Evolutionary conservation across 2,113 vertebrate species (phyloP), one percentile per base, ranked within the genome.

Genomic region (Toxotes chatareus): DNA sequence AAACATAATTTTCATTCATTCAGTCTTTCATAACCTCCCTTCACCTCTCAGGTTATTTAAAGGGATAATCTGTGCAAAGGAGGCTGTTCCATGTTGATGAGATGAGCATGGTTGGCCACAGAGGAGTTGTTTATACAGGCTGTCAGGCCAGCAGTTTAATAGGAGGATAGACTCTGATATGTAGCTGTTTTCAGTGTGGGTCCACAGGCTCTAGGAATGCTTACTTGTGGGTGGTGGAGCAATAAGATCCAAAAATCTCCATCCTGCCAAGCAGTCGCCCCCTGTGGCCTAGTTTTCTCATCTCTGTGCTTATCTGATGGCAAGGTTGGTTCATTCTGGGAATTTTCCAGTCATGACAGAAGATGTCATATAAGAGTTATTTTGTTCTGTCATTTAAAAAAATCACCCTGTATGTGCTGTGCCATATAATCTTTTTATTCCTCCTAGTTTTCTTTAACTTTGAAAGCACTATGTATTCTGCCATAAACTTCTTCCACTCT

Each of bases 291-390:
- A 31, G 34, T 73, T 82, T 72, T 73, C 68, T 38, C 57, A 40
- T 69, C 21, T 75, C 32, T 27, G 19, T 81, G 23, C 57, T 87
- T 83, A 88, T 89, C 86, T 88, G 70, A 90, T 76, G 27, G 6
- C 1, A 46, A 56, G 34, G 12, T 46, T 56, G 31, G 68, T 81
- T 86, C 63, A 62, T 83, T 80, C 68, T 21, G 32, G 70, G 68
- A 86, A 44, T 42, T 82, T 88, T 86, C 80, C 71, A 81, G 74
- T 11, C 27, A 27, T 27, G 27, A 27, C 27, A 27, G 27, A 27
- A 27, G 27, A 27, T 27, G 23, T 16, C 66, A 51, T 61, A 76
- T 77, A 62, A 76, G n/a, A 61, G 17, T 70, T 49, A 62, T 11
- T 56, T 31, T 74, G 42, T 76, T 84, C 53, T 84, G n/a, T 65